Evolutionary conservation across 30 jellyfish, hydroid and myxozoan species (phyloP).

Genomic region (Cassiopea xamachana): DNA sequence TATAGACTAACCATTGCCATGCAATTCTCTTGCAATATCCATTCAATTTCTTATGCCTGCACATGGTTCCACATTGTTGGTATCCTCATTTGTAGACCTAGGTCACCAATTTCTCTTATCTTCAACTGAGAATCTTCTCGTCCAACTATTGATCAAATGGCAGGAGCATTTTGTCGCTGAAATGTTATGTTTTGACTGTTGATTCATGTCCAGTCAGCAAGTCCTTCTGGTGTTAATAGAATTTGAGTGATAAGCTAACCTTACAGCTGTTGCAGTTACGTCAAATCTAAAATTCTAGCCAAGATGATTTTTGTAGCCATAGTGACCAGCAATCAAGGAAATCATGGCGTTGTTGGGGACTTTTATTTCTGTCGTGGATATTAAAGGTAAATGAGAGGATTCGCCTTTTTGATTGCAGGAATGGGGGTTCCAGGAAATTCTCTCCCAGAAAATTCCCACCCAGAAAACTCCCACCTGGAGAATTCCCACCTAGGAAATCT

Average conservation of each 20-base stretch:
- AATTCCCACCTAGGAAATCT: too few relatives aligned
- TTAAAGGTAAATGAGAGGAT: too few relatives aligned
- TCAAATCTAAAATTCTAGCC: neutral
- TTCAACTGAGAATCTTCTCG: neutral
- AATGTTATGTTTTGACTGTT: neutral
- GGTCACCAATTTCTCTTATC: neutral
- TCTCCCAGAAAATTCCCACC: too few relatives aligned
- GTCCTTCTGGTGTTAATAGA: neutral
- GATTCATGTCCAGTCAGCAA: neutral
- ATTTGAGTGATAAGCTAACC: too few relatives aligned
- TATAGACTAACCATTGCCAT: too few relatives aligned
- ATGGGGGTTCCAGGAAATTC: too few relatives aligned
- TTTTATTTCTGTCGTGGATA: too few relatives aligned
- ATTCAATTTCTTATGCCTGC: neutral
- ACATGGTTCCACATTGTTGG: neutral
- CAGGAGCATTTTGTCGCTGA: neutral
- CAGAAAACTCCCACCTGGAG: too few relatives aligned
- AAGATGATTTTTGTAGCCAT: too few relatives aligned
- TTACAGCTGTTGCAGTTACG: neutral
- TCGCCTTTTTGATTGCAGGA: too few relatives aligned
- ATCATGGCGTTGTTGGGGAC: too few relatives aligned
- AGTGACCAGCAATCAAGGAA: too few relatives aligned
- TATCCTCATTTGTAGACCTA: neutral
- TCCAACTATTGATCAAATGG: neutral
- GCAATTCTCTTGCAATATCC: neutral